A percentile compares a stretch with the other conserved stretches of the same genome.
These are phyloP conservation scores for Steinernema carpocapsae DNA, from an alignment of 2,888 invertebrate species.

Conservation along the genomic window DNA sequence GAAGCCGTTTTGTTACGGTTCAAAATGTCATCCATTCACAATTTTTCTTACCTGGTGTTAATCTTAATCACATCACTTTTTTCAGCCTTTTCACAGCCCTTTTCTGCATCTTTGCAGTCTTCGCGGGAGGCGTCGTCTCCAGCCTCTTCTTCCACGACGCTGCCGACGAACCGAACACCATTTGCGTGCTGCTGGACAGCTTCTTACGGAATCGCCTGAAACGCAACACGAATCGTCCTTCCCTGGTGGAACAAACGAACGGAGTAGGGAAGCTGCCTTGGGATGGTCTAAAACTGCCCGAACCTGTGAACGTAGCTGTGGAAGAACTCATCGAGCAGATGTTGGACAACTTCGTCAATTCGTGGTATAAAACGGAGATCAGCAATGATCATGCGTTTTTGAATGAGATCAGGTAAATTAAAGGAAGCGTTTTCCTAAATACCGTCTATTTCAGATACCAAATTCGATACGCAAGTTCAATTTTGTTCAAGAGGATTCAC, in stretches of 20 bases:
- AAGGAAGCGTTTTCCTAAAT: neutral
- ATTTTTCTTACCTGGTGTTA: no score
- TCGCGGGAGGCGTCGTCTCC: neutral
- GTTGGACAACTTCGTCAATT: constrained; percentile 58
- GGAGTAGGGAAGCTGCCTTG: constrained; percentile 37
- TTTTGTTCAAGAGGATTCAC: constrained; percentile 47
- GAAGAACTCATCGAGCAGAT: constrained; percentile 59
- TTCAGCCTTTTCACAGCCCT: constrained; percentile 1
- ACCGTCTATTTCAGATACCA: constrained; percentile 60
- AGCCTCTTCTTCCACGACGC: neutral
- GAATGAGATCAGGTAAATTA: constrained; percentile 53
- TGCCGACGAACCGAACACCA: neutral
- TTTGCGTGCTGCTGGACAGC: neutral
- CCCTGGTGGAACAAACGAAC: neutral
- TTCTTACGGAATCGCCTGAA: neutral
- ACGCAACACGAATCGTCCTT: neutral
- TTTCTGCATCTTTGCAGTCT: neutral
- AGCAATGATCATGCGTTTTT: constrained; percentile 62
- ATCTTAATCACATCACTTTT: no score
- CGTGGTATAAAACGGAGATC: constrained; percentile 61
- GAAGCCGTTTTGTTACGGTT: no score
- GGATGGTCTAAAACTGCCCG: constrained; percentile 40
- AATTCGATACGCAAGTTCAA: constrained; percentile 55
- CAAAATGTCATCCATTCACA: neutral
- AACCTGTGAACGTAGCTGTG: constrained; percentile 55